Evolutionary conservation across 2,888 invertebrate genomes (phyloP), one percentile per base, ranked within the genome.

Genomic region (Pogonocherus hispidulus): DNA sequence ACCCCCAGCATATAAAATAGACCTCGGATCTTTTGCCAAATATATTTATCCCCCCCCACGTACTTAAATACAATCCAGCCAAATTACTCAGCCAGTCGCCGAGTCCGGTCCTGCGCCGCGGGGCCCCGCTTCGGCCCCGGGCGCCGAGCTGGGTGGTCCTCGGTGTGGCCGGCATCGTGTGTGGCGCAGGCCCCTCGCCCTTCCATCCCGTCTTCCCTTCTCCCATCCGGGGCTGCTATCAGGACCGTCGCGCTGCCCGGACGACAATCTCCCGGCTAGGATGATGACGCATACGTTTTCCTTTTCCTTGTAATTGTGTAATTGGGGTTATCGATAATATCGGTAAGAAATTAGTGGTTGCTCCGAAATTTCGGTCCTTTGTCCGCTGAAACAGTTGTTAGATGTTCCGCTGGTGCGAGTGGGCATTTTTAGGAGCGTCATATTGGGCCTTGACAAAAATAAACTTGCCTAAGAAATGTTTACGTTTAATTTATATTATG

Each of bases 91-190:
- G 41, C 14, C 14, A 1, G 41, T 8, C 8, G 18, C 9, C 63
- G 46, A 55, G 14, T 47, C 23, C 54, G 46, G 55, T 18, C 55
- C 55, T 55, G 55, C 44, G 11, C 37, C 22, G 44, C 51, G 68
- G 69, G 66, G 66, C 74, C 72, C 75, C 72, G 72, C 76, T 69
- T 63, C 71, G 73, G 78, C 76, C 79, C 76, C 70, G 76, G 78
- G 78, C 76, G 78, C 81, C 81, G 63, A 76, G 78, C 78, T 85
- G 84, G 84, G 84, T 85, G 84, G 84, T 85, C 84, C 83, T 70
- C 84, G 82, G 84, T 83, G 84, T 82, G 84, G 85, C 84, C 84
- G 83, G 81, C 85, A 76, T 83, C 85, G 85, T 86, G 85, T 85
- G 85, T 85, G 85, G 85, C 83, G 78, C 66, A 32, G 70, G 66